Percentiles rank a stretch among this genome's conserved stretches.
Evolutionary conservation across 2,888 invertebrate species (phyloP).

Genomic region (Anodontia alba): DNA sequence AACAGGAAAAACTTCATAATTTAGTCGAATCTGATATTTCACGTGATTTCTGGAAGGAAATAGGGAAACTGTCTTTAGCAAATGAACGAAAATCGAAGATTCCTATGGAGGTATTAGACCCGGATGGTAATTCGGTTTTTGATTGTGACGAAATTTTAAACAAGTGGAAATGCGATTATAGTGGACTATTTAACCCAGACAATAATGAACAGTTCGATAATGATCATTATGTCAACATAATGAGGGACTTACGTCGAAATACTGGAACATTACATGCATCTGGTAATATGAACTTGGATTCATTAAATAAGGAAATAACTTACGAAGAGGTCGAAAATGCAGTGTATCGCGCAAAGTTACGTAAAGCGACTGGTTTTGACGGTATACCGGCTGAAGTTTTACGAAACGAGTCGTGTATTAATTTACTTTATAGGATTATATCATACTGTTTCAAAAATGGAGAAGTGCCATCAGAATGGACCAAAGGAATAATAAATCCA

Average conservation of each 20-base stretch:
- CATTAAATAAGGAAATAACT: too few relatives aligned
- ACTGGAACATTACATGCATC: not conserved
- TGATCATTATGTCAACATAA: not conserved
- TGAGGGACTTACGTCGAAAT: not conserved
- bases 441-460: too few relatives aligned
- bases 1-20: constrained; percentile 9
- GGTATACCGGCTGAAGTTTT: too few relatives aligned
- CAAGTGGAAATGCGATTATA: not conserved
- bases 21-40: not conserved
- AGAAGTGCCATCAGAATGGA: too few relatives aligned
- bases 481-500: too few relatives aligned
- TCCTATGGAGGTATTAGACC: constrained; percentile 1
- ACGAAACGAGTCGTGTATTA: too few relatives aligned
- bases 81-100: constrained; percentile 1
- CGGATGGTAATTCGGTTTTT: not conserved
- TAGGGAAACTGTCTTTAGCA: not conserved
- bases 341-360: too few relatives aligned
- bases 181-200: not conserved
- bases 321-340: too few relatives aligned
- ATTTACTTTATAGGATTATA: not conserved
- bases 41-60: constrained; percentile 16
- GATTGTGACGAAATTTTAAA: not conserved
- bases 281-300: not conserved
- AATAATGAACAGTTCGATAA: not conserved
- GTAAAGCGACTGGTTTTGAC: too few relatives aligned